Evolutionary conservation across 2,113 vertebrate species (phyloP).

Genomic region (Chaetops frenatus): DNA sequence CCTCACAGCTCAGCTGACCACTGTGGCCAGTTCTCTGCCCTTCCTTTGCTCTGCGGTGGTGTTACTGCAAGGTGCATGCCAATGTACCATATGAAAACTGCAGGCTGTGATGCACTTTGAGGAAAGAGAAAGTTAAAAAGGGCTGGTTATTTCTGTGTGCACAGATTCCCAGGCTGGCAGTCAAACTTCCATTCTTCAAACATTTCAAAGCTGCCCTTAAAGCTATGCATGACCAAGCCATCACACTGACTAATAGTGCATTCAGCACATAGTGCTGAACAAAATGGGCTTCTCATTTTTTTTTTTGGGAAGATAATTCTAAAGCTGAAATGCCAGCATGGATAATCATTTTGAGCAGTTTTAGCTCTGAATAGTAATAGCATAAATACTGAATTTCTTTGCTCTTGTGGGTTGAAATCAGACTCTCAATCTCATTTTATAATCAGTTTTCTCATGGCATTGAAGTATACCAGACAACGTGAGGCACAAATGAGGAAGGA

Average conservation of each 20-base stretch:
- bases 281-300: not conserved
- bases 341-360: not conserved
- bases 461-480: not conserved
- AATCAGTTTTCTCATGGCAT: not conserved
- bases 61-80: not conserved
- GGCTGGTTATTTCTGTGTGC: not conserved
- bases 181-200: not conserved
- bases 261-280: not conserved
- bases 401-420: not conserved
- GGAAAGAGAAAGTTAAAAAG: not conserved
- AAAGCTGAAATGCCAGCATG: not conserved
- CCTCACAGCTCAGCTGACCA: not conserved
- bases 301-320: not conserved
- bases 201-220: not conserved
- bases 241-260: not conserved
- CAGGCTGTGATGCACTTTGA: not conserved
- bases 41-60: not conserved
- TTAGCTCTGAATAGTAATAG: not conserved
- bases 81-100: rapidly evolving
- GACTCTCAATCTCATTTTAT: not conserved
- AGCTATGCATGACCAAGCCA: not conserved
- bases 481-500: not conserved
- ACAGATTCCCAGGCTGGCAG: not conserved
- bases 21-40: not conserved
- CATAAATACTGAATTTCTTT: not conserved